Percentiles rank a stretch among this genome's conserved stretches.
Evolutionary conservation across 2,797 vertebrate genomes (phyloP).

Genomic region (Pteronotus mesoamericanus): DNA sequence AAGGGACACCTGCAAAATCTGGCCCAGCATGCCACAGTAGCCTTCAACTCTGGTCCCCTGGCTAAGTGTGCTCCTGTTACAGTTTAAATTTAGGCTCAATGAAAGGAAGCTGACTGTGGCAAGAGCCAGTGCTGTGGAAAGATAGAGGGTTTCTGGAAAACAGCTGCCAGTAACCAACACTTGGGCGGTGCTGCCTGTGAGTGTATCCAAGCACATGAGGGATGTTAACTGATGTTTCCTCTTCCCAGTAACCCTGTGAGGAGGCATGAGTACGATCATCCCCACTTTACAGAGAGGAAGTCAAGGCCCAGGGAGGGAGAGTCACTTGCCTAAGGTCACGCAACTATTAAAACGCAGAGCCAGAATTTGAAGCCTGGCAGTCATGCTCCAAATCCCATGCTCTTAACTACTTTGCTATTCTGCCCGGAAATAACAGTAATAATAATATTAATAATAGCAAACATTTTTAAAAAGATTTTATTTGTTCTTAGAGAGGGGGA

Average conservation of each 20-base stretch:
- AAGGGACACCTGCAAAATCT: neutral
- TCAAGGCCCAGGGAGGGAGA: neutral
- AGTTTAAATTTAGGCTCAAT: slow-evolving; percentile 62
- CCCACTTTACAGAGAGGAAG: neutral
- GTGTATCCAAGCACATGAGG: accelerated
- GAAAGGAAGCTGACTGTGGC: neutral
- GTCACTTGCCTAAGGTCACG: neutral
- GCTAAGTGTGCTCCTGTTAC: neutral
- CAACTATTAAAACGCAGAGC: neutral
- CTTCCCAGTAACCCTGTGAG: neutral
- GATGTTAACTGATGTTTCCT: neutral
- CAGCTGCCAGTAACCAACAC: neutral
- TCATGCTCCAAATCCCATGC: neutral
- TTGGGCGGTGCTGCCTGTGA: neutral
- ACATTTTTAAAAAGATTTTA: neutral
- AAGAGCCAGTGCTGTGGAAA: neutral
- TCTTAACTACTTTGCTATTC: neutral
- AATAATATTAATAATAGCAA: neutral
- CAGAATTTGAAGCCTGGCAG: neutral
- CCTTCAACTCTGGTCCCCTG: neutral
- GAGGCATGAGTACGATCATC: neutral
- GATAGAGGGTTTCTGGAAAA: neutral
- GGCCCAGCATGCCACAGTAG: neutral
- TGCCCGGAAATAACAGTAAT: neutral
- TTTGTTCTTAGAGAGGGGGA: too few species aligned